Evolutionary conservation across 1,140 invertebrate species (phyloP).

Genomic region (Drosophila arawakana): DNA sequence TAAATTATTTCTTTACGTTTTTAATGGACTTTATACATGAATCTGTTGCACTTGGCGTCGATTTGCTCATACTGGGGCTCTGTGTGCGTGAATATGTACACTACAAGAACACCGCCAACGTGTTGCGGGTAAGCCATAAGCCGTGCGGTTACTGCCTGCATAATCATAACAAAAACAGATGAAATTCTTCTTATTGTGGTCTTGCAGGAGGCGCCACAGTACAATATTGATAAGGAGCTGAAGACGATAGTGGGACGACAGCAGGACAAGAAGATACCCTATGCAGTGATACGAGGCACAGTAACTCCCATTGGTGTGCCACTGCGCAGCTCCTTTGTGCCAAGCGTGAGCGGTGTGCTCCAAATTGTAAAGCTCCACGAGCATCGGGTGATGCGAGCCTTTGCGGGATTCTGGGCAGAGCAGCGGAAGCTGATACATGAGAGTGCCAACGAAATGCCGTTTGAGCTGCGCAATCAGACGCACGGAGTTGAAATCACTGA

Average conservation of each 20-base stretch:
- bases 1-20: constrained; percentile 26
- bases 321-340: constrained; percentile 89
- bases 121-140: constrained; percentile 87
- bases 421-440: constrained; percentile 90
- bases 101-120: constrained; percentile 88
- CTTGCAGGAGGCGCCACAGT: constrained; percentile 87
- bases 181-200: constrained; percentile 2
- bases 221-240: constrained; percentile 88
- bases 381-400: constrained; percentile 90
- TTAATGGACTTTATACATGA: constrained; percentile 85
- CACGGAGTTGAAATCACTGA: constrained; percentile 89
- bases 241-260: constrained; percentile 86
- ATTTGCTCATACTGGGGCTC: constrained; percentile 89
- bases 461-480: constrained; percentile 88
- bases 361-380: constrained; percentile 87
- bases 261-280: constrained; percentile 87
- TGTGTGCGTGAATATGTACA: constrained; percentile 89
- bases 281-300: constrained; percentile 89
- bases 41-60: constrained; percentile 89
- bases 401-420: constrained; percentile 92
- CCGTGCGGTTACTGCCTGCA: not conserved
- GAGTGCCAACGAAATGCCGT: constrained; percentile 90
- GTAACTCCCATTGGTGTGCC: constrained; percentile 90
- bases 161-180: constrained; percentile 25
- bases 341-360: constrained; percentile 89